These are phyloP conservation scores for Pardosa pseudoannulata DNA, from an alignment of 2,888 invertebrate genomes.

Conservation along the genomic window DNA sequence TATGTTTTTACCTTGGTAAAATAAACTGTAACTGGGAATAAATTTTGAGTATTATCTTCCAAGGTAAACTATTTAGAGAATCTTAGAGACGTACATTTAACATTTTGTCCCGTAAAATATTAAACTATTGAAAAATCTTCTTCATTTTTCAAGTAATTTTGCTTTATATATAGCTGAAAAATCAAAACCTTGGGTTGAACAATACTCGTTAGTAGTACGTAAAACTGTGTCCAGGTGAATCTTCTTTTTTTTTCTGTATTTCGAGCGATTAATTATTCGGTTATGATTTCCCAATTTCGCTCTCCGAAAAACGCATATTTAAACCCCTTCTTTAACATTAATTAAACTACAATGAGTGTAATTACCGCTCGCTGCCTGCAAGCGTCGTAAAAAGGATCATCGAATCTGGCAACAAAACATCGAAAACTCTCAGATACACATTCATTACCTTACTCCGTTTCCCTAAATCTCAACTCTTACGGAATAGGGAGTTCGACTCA, in stretches of 20 bases:
- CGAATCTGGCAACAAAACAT: constrained; percentile 10
- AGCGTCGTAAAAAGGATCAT: not conserved
- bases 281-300: not conserved
- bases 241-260: not conserved
- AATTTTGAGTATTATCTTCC: too few relatives aligned
- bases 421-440: constrained; percentile 13
- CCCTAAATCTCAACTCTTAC: constrained; percentile 8
- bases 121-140: too few relatives aligned
- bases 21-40: too few relatives aligned
- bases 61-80: too few relatives aligned
- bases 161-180: too few relatives aligned
- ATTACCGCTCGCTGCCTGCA: constrained; percentile 4
- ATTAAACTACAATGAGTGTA: constrained; percentile 10
- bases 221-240: not conserved
- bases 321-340: not conserved
- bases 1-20: too few relatives aligned
- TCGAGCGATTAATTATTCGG: not conserved
- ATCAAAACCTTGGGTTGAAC: too few relatives aligned
- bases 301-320: not conserved
- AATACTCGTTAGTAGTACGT: too few relatives aligned
- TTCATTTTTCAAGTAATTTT: too few relatives aligned
- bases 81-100: too few relatives aligned
- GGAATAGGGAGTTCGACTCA: constrained; percentile 3
- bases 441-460: not conserved
- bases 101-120: too few relatives aligned